Percentiles rank a stretch among this genome's conserved stretches.
phyloP scores from a whole-genome alignment of 2,113 vertebrate genomes.

The Boulengeromyrus knoepffleri region DNA sequence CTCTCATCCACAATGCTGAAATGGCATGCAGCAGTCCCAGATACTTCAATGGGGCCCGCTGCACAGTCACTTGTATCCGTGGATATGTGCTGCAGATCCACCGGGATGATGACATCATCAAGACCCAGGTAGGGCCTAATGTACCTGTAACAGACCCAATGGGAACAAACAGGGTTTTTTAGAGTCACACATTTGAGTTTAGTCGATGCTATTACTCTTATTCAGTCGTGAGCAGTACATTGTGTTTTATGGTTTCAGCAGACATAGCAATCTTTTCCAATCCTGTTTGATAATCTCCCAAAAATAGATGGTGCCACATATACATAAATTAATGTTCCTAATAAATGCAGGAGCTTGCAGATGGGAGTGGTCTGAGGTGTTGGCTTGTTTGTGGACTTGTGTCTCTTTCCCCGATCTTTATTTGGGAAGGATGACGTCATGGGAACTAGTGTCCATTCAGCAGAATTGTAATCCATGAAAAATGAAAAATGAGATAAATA shows the following conservation, averaged over 20 bases:
- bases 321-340: constrained; percentile 15
- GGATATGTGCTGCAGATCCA: constrained; percentile 83
- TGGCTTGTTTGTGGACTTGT: constrained; percentile 26
- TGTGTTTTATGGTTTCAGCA: background rate
- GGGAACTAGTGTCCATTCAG: constrained; percentile 6
- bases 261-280: background rate
- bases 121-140: constrained; percentile 70
- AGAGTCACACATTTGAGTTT: background rate
- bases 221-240: background rate
- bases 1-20: constrained; percentile 75
- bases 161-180: background rate
- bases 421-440: constrained; percentile 30
- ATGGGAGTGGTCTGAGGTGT: constrained; percentile 10
- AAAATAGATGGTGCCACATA: background rate
- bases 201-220: background rate
- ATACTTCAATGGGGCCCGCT: constrained; percentile 77
- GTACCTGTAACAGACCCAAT: background rate
- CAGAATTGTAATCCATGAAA: background rate
- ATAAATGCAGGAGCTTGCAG: background rate
- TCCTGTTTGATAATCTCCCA: background rate
- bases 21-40: constrained; percentile 71
- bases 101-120: constrained; percentile 77
- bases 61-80: constrained; percentile 75
- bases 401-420: constrained; percentile 30
- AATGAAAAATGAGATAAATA: background rate